Evolutionary conservation across 2,888 invertebrate species (phyloP).

Genomic region (Drosophila infuscata): DNA sequence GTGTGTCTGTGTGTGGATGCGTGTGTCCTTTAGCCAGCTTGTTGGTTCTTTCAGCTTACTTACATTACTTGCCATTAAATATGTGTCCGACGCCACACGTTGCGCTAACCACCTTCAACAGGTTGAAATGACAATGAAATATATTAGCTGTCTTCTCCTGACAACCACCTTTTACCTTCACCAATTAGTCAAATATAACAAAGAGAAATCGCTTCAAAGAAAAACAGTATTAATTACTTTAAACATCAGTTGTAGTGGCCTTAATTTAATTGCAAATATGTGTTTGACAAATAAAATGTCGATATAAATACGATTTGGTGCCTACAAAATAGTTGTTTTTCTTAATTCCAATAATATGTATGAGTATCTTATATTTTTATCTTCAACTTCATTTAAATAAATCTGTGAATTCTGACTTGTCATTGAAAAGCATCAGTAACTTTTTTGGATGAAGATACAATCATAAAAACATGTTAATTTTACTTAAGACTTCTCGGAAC

Average conservation of each 20-base stretch:
- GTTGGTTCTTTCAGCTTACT: conserved; percentile 13
- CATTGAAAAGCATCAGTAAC: not conserved
- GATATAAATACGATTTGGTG: no score
- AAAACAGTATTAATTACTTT: not conserved
- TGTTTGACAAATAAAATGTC: no score
- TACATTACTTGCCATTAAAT: conserved; percentile 7
- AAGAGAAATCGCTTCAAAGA: not conserved
- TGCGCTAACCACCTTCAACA: conserved; percentile 30
- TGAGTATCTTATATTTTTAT: not conserved
- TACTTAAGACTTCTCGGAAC: not conserved
- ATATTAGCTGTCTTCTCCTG: conserved; percentile 2
- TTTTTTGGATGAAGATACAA: not conserved
- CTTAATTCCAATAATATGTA: not conserved
- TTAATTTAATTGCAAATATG: not conserved
- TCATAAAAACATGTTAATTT: not conserved
- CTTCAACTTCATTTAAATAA: not conserved
- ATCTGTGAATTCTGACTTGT: not conserved
- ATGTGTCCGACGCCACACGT: conserved; percentile 18
- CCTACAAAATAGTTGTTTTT: no score
- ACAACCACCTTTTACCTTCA: conserved; percentile 1
- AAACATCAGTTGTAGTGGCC: not conserved
- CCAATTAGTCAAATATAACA: conserved; percentile 1
- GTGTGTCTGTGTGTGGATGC: not conserved
- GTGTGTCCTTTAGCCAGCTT: conserved; percentile 10
- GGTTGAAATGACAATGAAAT: conserved; percentile 25